phyloP scores from a whole-genome alignment of 2,888 invertebrate genomes.

The Cryptus viduatorius region DNA sequence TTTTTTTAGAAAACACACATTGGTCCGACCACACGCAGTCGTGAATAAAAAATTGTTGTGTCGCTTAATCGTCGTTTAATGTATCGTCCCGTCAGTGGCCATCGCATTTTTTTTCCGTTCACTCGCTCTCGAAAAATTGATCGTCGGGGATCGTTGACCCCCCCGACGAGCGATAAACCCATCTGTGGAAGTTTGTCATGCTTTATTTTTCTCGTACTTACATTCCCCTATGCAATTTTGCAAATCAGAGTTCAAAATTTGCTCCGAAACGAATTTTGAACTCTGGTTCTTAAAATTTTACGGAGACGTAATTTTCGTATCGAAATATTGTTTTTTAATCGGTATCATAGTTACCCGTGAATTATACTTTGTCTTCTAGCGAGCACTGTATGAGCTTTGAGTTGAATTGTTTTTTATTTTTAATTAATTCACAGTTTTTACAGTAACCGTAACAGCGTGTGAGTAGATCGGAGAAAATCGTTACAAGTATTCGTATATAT shows the following conservation, averaged over 20 bases:
- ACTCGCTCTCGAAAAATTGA: background rate
- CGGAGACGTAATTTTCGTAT: background rate
- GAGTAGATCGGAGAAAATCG: slow-evolving; percentile 30
- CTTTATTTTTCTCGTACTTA: background rate
- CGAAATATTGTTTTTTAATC: too few relatives aligned
- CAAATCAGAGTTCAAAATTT: background rate
- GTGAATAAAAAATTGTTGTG: slow-evolving; percentile 10
- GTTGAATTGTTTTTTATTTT: background rate
- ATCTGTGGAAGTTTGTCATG: background rate
- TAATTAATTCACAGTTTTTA: slow-evolving; percentile 32
- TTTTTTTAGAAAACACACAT: background rate
- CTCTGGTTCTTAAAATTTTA: background rate
- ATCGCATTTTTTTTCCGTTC: background rate
- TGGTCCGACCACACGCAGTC: background rate
- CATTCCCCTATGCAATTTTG: too few relatives aligned
- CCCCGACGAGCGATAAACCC: background rate
- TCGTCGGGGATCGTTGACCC: background rate
- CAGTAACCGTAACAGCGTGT: slow-evolving; percentile 40
- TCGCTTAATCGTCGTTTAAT: slow-evolving; percentile 50
- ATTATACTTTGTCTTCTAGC: slow-evolving; percentile 9
- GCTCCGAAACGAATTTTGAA: background rate
- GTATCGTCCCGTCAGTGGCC: slow-evolving; percentile 22
- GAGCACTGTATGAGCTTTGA: slow-evolving; percentile 57
- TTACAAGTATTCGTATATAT: slow-evolving; percentile 23
- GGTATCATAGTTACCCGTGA: background rate